Base-by-base conservation (phyloP, 2,888 invertebrate species). In the Noctua pronuba region DNA sequence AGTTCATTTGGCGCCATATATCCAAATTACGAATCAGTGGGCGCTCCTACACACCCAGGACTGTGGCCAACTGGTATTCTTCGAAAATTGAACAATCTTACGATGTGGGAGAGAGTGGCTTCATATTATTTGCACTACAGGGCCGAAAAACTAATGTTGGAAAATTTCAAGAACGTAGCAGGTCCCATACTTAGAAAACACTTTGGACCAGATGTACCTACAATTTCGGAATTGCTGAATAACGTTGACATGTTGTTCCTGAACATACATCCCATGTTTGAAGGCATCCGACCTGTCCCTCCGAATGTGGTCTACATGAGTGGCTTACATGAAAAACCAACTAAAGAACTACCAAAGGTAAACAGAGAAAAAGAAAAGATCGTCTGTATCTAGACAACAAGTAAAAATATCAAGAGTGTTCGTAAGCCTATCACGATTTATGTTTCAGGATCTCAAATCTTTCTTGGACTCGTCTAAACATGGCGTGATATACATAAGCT, bases 401-500 rank as follows among this genome's bases (percentile, higher is more conserved):
- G 28, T 21, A 21, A 41, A 41, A 38, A 8, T 52, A 28, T 31
- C 7, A 69, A 66, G 18, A 13, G 31, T 4, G 10, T 44, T 18
- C 24, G 2, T 67, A 8, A 41, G 13, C 13, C 2, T 11, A 41
- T 0, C 10, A 31, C 7, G 2, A 49, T 35, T 24, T 10, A 5
- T 13, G 70, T 91, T 89, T 75, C 80, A 94, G 95, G 93, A 94
- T 52, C 85, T 94, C 0, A 89, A 93, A 67, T 28, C 79, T 0
- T 93, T 90, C 69, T 79, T 95, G 16, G 92, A 94, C 72, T 89
- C 90, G 0, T 94, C 94, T 1, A 90, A 89, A 74, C 73, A 92
- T 70, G 94, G 94, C 4, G 92, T 93, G 0, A 92, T 94, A 62
- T 94, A 94, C 73, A 84, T 94, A 18, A 95, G 95, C 77, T 93